A percentile compares a stretch with the other conserved stretches of the same genome.
Conservation (phyloP, 2,113 vertebrate genomes). For the Rana temporaria region DNA sequence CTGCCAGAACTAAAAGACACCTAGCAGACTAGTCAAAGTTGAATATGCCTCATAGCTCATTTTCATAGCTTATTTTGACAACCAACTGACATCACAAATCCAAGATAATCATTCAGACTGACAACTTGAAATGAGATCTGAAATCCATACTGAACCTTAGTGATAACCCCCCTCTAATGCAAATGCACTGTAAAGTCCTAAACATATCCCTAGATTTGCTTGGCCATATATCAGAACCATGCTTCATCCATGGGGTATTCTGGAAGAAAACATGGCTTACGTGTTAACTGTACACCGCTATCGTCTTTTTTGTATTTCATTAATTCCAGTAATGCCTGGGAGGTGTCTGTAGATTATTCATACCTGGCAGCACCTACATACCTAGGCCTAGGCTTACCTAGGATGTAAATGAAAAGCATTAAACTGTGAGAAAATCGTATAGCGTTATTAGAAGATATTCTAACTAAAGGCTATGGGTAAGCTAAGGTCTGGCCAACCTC, state of each 20-base stretch:
- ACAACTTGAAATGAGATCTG: constrained; percentile 41
- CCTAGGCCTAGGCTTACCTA: too few species aligned
- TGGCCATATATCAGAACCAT: background rate
- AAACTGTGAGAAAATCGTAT: too few species aligned
- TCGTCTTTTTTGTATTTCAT: background rate
- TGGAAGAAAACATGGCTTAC: constrained; percentile 3
- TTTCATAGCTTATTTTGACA: constrained; percentile 47
- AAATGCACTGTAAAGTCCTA: background rate
- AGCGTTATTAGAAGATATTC: too few species aligned
- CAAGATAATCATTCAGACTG: constrained; percentile 41
- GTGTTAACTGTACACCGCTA: background rate
- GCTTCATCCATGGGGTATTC: background rate
- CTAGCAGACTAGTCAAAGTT: background rate
- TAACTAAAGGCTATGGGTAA: too few species aligned
- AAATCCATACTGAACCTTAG: constrained; percentile 35
- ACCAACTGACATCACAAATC: constrained; percentile 46
- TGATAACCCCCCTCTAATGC: background rate
- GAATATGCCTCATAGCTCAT: constrained; percentile 2
- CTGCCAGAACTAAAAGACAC: constrained; percentile 10
- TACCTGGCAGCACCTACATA: too few species aligned
- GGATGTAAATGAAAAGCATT: too few species aligned
- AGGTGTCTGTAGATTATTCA: too few species aligned
- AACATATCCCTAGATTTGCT: background rate
- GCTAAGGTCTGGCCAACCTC: too few species aligned
- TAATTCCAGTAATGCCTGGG: too few species aligned